phyloP scores from a whole-genome alignment of 2,113 vertebrate genomes.

The Scatophagus argus region DNA sequence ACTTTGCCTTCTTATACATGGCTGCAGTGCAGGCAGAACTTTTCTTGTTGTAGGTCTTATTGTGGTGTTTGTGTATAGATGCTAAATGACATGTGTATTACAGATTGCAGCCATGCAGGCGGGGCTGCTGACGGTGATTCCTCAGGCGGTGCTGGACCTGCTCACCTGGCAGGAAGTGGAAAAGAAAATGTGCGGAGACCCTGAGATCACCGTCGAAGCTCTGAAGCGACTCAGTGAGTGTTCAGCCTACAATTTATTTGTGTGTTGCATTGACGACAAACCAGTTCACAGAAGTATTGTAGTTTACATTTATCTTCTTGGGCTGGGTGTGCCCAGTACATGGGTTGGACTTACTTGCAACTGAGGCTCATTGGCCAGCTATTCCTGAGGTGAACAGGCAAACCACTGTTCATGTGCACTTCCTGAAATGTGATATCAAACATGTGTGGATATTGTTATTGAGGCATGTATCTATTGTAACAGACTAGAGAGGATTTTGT shows the following conservation, averaged over 20 bases:
- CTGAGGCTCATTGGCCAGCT: too few species aligned
- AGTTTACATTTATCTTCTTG: too few species aligned
- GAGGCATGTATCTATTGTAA: too few species aligned
- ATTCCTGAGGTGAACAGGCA: too few species aligned
- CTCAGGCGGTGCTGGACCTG: conserved; percentile 96
- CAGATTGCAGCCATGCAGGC: conserved; percentile 95
- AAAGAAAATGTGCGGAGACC: conserved; percentile 97
- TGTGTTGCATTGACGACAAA: too few species aligned
- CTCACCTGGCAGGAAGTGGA: conserved; percentile 98
- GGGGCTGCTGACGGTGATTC: conserved; percentile 95
- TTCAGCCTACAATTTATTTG: neutral
- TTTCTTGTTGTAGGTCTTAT: neutral
- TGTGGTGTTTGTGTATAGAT: neutral
- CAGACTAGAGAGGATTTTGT: too few species aligned
- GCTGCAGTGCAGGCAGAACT: neutral
- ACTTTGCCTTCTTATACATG: neutral
- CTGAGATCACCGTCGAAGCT: conserved; percentile 96
- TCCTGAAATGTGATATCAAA: too few species aligned
- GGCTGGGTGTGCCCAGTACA: too few species aligned
- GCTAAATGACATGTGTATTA: neutral
- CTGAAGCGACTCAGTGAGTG: conserved; percentile 91
- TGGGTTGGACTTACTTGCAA: too few species aligned
- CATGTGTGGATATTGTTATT: too few species aligned
- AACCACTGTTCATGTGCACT: too few species aligned
- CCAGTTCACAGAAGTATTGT: too few species aligned